phyloP scores from a whole-genome alignment of 2,888 invertebrate genomes.

The Lymantria monacha region DNA sequence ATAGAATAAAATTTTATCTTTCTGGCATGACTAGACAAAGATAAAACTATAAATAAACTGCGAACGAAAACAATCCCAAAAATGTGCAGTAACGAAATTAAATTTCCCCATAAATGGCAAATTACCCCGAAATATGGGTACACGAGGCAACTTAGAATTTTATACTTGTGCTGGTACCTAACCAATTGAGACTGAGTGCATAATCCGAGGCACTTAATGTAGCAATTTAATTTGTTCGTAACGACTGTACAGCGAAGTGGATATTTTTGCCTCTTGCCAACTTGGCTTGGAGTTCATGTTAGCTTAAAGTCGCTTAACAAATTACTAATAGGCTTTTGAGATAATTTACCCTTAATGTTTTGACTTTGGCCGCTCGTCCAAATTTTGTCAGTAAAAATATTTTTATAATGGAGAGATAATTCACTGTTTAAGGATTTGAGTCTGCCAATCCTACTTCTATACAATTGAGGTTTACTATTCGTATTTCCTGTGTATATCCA shows the following conservation, averaged over 20 bases:
- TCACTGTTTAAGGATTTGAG: too few species aligned
- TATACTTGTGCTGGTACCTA: constrained; percentile 27
- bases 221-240: constrained; percentile 68
- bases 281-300: constrained; percentile 18
- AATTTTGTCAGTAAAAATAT: not conserved
- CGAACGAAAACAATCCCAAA: constrained; percentile 4
- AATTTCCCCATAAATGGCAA: constrained; percentile 3
- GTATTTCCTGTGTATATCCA: too few species aligned
- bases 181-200: constrained; percentile 49
- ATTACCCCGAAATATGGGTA: constrained; percentile 14
- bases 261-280: constrained; percentile 43
- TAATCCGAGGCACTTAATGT: constrained; percentile 55
- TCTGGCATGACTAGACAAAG: not conserved
- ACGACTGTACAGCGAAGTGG: constrained; percentile 46
- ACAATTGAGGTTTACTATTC: too few species aligned
- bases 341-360: not conserved
- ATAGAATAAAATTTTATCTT: too few species aligned
- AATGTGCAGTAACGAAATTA: constrained; percentile 6
- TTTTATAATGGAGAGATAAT: too few species aligned
- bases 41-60: not conserved
- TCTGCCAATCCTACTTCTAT: too few species aligned
- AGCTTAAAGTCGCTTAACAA: constrained; percentile 24
- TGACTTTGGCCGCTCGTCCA: constrained; percentile 1
- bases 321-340: constrained; percentile 17
- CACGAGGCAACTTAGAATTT: constrained; percentile 29